Base-by-base conservation (phyloP, 1,140 invertebrate genomes). In the Drosophila albomicans region DNA sequence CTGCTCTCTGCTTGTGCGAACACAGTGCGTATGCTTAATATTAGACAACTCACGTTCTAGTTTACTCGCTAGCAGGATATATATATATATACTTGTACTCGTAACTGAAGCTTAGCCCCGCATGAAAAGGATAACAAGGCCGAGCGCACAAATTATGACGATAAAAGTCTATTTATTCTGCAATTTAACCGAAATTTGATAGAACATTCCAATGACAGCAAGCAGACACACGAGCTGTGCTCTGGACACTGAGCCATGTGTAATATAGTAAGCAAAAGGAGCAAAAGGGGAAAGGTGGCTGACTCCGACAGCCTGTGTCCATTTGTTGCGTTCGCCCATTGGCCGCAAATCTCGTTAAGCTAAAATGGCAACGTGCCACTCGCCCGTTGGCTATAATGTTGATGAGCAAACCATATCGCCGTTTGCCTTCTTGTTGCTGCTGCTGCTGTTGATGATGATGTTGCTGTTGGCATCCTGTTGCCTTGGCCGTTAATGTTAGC, bases 91-190 rank as follows among this genome's bases (percentile, higher is more conserved):
- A 25, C 15, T 16, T 46, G 7, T 72, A 66, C 68, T 81, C 67
- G 62, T 35, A 56, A 25, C 62, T 52, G 45, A 56, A 20, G 25
- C 52, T 79, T 46, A 46, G 48, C 28, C 38, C 32, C 57, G 48
- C 54, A 81, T 66, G 66, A 57, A 88, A 80, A 75, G 80, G 77
- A 89, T 81, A 84, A 81, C 77, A 78, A 62, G 71, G 63, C 67
- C 58, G 52, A 25, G 20, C 63, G 68, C 75, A 74, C 78, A 89
- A 89, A 89, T 89, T 89, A 89, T 89, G 78, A 79, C 69, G 75
- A 89, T 89, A 89, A 89, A 89, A 89, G 81, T 79, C 78, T 79
- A 89, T 89, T 89, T 89, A 89, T 85, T 89, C 78, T 74, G 85
- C 61, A 81, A 89, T 89, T 89, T 85, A 89, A 89, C 81, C 85